Percentiles rank a stretch among this genome's conserved stretches.
Conservation (phyloP, 2,113 vertebrate species). For the Tyto alba region DNA sequence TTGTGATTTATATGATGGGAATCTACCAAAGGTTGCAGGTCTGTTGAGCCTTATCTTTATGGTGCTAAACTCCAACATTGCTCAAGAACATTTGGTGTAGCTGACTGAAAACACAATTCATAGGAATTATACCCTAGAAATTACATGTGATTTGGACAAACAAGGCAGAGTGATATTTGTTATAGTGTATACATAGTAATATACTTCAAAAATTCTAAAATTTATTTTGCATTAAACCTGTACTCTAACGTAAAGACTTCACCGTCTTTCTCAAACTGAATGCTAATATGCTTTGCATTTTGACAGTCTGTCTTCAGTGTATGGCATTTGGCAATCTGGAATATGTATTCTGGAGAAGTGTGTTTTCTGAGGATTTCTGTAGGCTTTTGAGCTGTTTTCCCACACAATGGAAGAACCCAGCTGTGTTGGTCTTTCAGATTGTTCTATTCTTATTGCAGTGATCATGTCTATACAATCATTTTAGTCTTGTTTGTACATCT, state of each 20-base stretch:
- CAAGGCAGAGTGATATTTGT: not conserved
- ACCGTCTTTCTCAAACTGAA: not conserved
- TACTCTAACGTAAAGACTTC: not conserved
- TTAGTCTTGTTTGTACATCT: not conserved
- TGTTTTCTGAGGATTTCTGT: not conserved
- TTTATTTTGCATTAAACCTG: not conserved
- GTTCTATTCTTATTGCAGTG: not conserved
- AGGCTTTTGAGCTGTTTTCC: not conserved
- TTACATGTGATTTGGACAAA: not conserved
- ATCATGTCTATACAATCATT: not conserved
- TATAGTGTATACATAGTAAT: not conserved
- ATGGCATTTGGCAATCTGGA: not conserved
- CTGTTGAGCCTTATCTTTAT: not conserved
- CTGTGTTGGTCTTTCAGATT: not conserved
- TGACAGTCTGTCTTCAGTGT: not conserved
- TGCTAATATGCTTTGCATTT: not conserved
- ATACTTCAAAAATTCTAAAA: not conserved
- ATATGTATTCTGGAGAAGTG: not conserved
- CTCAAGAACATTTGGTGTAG: not conserved
- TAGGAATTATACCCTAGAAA: not conserved
- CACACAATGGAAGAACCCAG: not conserved
- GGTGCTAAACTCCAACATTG: not conserved
- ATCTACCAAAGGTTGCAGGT: not conserved
- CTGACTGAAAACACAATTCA: not conserved
- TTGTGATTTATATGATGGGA: not conserved